Evolutionary conservation across 2,888 invertebrate genomes (phyloP).

Genomic region (Phorcus lineatus): DNA sequence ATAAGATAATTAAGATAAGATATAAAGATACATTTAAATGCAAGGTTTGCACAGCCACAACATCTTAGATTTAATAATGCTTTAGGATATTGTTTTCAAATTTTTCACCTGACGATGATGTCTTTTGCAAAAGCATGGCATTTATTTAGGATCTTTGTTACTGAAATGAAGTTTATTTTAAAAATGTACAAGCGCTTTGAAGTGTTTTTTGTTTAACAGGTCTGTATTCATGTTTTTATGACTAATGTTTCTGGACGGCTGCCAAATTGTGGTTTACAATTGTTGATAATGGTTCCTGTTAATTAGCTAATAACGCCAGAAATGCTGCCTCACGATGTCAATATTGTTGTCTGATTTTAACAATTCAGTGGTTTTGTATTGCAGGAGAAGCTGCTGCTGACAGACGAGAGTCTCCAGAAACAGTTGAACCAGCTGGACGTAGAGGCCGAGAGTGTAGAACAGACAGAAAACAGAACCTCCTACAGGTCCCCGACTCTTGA

Average conservation of each 20-base stretch:
- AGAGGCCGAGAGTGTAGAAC: slow-evolving; percentile 41
- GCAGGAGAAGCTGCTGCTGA: slow-evolving; percentile 67
- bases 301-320: background rate
- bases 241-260: too few species aligned
- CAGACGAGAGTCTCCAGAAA: slow-evolving; percentile 55
- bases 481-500: slow-evolving; percentile 39
- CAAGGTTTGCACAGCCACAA: background rate
- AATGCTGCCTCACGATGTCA: background rate
- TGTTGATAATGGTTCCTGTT: background rate
- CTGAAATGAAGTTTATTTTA: too few species aligned
- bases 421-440: slow-evolving; percentile 57
- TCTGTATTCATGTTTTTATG: too few species aligned
- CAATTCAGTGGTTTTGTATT: slow-evolving; percentile 22
- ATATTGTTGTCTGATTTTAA: background rate
- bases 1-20: background rate
- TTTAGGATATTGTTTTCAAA: background rate
- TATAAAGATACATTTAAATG: background rate
- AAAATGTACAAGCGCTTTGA: too few species aligned
- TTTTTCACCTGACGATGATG: too few species aligned
- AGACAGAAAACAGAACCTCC: slow-evolving; percentile 19
- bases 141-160: too few species aligned
- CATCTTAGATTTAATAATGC: background rate
- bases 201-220: too few species aligned
- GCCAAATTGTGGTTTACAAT: too few species aligned
- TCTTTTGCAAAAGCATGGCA: too few species aligned